Percentiles rank a stretch among this genome's conserved stretches.
phyloP scores from a whole-genome alignment of 2,888 invertebrate genomes.

The Conus canariensis region DNA sequence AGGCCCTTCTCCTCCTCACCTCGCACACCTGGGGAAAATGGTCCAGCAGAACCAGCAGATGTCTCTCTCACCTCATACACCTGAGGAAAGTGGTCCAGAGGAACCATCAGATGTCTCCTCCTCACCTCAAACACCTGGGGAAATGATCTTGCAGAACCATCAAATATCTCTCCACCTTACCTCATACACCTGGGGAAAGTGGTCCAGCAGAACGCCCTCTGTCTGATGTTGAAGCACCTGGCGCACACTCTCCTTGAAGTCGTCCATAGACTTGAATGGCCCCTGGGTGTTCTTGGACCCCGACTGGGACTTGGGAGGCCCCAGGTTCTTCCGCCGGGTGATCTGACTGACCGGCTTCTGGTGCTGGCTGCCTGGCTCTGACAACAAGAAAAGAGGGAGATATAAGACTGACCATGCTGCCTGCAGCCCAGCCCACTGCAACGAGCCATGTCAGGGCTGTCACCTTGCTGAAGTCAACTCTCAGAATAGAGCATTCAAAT shows the following conservation, averaged over 20 bases:
- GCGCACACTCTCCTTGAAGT: constrained; percentile 59
- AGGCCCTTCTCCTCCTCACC: too few species aligned
- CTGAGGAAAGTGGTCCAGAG: constrained; percentile 55
- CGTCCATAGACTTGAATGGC: background rate
- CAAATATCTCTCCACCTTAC: too few species aligned
- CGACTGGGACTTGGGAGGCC: background rate
- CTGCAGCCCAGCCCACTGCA: background rate
- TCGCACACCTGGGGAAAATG: too few species aligned
- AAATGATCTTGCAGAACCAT: too few species aligned
- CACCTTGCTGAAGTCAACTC: too few species aligned
- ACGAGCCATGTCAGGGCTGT: too few species aligned
- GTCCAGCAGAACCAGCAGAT: too few species aligned
- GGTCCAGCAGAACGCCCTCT: constrained; percentile 59
- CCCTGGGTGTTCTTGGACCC: background rate
- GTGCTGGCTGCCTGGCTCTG: background rate
- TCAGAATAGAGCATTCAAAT: too few species aligned
- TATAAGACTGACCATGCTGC: background rate
- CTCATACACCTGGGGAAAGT: constrained; percentile 51
- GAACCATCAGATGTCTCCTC: constrained; percentile 46
- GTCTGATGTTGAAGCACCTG: constrained; percentile 59
- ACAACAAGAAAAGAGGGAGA: background rate
- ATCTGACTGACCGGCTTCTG: background rate
- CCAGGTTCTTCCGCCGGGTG: background rate
- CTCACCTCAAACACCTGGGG: too few species aligned
- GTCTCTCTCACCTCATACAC: constrained; percentile 2